Conservation (phyloP, 1,140 invertebrate species). For the Bombus terrestris region DNA sequence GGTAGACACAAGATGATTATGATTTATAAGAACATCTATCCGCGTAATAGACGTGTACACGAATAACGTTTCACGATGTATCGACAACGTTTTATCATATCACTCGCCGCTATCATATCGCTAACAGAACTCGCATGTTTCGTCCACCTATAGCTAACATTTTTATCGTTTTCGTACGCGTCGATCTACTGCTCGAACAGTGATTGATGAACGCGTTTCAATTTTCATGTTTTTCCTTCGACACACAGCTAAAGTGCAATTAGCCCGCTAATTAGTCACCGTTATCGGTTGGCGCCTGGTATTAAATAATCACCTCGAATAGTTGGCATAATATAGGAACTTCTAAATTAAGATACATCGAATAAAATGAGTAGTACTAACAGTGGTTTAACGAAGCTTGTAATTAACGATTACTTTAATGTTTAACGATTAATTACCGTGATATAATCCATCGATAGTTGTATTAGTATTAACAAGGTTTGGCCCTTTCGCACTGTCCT, state of each 20-base stretch:
- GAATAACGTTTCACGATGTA: neutral
- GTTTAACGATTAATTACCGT: too few relatives aligned
- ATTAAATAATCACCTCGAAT: neutral
- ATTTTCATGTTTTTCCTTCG: neutral
- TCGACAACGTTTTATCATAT: slow-evolving; percentile 2
- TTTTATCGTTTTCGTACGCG: neutral
- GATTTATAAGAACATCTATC: neutral
- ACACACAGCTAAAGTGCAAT: neutral
- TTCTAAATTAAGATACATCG: neutral
- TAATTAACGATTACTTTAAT: too few relatives aligned
- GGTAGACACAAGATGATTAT: neutral
- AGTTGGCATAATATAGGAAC: neutral
- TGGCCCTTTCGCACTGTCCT: too few relatives aligned
- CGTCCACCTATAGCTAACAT: neutral
- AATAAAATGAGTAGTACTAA: too few relatives aligned
- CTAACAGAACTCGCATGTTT: too few relatives aligned
- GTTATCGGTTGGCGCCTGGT: neutral
- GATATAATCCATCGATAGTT: too few relatives aligned
- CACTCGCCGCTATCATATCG: too few relatives aligned
- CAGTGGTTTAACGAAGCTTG: too few relatives aligned
- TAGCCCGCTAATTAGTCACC: neutral
- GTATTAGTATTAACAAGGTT: too few relatives aligned
- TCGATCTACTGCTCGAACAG: neutral
- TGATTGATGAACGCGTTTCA: neutral
- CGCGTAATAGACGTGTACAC: neutral